phyloP scores from a whole-genome alignment of 2,888 invertebrate genomes.

The Heliothis peltigera region DNA sequence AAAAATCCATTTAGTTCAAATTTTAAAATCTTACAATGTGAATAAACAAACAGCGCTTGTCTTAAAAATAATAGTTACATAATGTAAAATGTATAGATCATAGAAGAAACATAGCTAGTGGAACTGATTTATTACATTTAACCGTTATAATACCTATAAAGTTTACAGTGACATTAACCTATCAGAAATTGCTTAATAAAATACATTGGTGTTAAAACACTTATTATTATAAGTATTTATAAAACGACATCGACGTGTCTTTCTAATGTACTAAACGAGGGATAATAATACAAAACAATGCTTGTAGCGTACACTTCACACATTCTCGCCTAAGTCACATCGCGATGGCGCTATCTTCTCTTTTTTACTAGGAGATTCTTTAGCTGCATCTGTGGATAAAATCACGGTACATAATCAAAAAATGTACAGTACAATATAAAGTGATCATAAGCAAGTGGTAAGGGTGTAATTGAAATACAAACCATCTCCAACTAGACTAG shows the following conservation, averaged over 20 bases:
- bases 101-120: conserved; percentile 25
- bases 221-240: conserved; percentile 44
- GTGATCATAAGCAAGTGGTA: background rate
- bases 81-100: conserved; percentile 19
- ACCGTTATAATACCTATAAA: conserved; percentile 31
- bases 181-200: conserved; percentile 44
- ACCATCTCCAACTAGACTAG: conserved; percentile 73
- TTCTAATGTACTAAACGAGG: conserved; percentile 22
- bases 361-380: conserved; percentile 73
- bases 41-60: conserved; percentile 23
- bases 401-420: background rate
- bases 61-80: conserved; percentile 42
- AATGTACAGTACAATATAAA: too few species aligned
- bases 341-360: conserved; percentile 71
- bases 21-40: conserved; percentile 29
- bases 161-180: conserved; percentile 27
- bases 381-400: conserved; percentile 63
- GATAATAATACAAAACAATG: conserved; percentile 39
- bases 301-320: conserved; percentile 38
- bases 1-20: conserved; percentile 36
- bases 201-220: conserved; percentile 49
- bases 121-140: conserved; percentile 37
- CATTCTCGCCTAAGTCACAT: conserved; percentile 73
- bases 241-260: conserved; percentile 23
- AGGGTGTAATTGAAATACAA: conserved; percentile 30